A percentile compares a stretch with the other conserved stretches of the same genome.
phyloP scores from a whole-genome alignment of 2,888 invertebrate species.

The Notodonta ziczac region DNA sequence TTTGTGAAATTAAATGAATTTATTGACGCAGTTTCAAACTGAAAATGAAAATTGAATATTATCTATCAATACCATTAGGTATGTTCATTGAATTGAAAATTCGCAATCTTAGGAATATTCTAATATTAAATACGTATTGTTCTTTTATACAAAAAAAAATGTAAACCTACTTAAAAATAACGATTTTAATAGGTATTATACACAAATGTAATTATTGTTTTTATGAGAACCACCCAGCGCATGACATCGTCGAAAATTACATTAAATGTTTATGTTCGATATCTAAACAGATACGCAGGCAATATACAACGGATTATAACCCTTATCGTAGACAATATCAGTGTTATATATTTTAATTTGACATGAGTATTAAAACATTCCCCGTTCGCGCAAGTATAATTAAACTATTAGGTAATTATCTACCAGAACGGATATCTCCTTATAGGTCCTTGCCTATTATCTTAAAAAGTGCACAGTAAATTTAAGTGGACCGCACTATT shows the following conservation, averaged over 20 bases:
- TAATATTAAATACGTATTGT: no score
- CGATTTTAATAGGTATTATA: no score
- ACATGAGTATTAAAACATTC: not conserved
- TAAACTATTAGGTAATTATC: not conserved
- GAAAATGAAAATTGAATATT: no score
- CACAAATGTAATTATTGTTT: not conserved
- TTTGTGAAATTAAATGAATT: no score
- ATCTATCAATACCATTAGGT: not conserved
- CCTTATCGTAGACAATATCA: slow-evolving; percentile 55
- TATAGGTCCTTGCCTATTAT: not conserved
- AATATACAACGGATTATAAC: slow-evolving; percentile 71
- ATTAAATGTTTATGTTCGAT: slow-evolving; percentile 50
- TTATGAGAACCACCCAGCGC: slow-evolving; percentile 20
- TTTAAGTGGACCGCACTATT: not conserved
- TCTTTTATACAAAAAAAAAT: no score
- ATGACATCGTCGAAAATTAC: slow-evolving; percentile 38
- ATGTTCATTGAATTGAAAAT: not conserved
- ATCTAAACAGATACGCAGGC: slow-evolving; percentile 58
- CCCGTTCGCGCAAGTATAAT: not conserved
- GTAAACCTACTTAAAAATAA: no score
- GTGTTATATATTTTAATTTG: slow-evolving; percentile 25
- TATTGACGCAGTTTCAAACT: no score
- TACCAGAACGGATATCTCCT: not conserved
- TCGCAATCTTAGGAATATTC: not conserved
- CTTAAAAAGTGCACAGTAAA: not conserved